Evolutionary conservation across 1,140 invertebrate species (phyloP), one percentile per base, ranked within the genome.

Genomic region (Aphaenogaster floridana): DNA sequence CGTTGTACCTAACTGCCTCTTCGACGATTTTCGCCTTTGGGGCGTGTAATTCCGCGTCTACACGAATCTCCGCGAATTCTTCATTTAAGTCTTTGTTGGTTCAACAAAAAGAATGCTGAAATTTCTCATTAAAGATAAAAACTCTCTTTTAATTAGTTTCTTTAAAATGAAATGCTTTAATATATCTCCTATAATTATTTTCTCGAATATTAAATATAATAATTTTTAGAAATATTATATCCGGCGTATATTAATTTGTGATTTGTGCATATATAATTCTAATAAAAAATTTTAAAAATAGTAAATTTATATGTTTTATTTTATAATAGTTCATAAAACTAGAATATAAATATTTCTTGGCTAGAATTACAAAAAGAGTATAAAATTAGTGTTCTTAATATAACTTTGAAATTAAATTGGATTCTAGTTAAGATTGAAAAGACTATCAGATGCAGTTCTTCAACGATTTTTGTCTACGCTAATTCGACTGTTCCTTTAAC

Each of bases 401-500:
- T 63, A 61, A 61, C 61, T 59, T 21, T 34, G 13, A 1, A 52
- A 52, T 36, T 0, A 63, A 6, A 78, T 61, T 61, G 45, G 45
- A 36, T 66, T 79, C 6, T n/a, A 66, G 17, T 48, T 64, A 36
- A 79, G 8, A 48, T 78, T 15, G 17, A 48, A 79, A 11, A 79
- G 17, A 66, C 3, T 61, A 21, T 48, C 45, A 9, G n/a, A 61
- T 28, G 34, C 42, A n/a, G 17, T 34, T 45, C 6, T 77, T 79
- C 59, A 66, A 52, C 28, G n/a, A 66, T 64, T 17, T 52, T 28
- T 45, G 2, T 3, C 63, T 34, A 79, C 17, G 45, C 11, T 52
- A 79, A 79, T 79, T 79, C 45, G 77, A 64, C 59, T 79, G 45
- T 66, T 66, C 59, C 42, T 17, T 78, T 78, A 77, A 78, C 17